Evolutionary conservation across 2,797 vertebrate genomes (phyloP), one percentile per base, ranked within the genome.

Genomic region (Gila robusta): DNA sequence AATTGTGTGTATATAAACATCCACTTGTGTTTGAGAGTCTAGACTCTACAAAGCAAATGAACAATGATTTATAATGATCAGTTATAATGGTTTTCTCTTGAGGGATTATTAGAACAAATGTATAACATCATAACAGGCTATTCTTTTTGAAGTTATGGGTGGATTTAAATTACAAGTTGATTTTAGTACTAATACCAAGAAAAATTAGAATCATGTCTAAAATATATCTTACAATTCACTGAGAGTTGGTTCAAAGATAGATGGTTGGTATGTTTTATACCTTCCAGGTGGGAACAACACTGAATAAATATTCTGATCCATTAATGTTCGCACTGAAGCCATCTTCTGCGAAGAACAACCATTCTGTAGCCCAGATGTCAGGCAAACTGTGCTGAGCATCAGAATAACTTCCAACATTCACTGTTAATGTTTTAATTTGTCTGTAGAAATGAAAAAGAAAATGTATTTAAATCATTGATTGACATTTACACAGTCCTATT

Each of bases 21-120:
- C 74, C 81, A 86, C 84, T 88, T 41, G 62, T 85, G 80, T 66
- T 70, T 78, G 66, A 88, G 87, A 69, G 83, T 69, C 66, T 59
- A 44, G 70, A 39, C 67, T 86, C 49, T 41, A 82, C 67, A 82
- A 82, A 83, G 70, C 14, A 54, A 82, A 41, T 81, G n/a, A 72
- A 85, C 72, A 81, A 64, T 79, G n/a, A 73, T 71, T 84, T 72
- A 56, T 62, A 37, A 64, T 37, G 10, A 32, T 37, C 39, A 67
- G 28, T 66, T 79, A 79, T 26, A 41, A 77, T 67, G 8, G 28
- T 49, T 56, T 81, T 81, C 67, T 72, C 19, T 28, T 67, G 66
- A 56, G n/a, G 7, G 79, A 78, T 56, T 69, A 17, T 28, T 73
- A 74, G 16, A 32, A 67, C 16, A 39, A 14, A 64, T 73, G 23